Percentiles rank a stretch among this genome's conserved stretches.
Evolutionary conservation across 2,797 vertebrate species (phyloP).

Genomic region (Acrossocheilus wenchowensis): DNA sequence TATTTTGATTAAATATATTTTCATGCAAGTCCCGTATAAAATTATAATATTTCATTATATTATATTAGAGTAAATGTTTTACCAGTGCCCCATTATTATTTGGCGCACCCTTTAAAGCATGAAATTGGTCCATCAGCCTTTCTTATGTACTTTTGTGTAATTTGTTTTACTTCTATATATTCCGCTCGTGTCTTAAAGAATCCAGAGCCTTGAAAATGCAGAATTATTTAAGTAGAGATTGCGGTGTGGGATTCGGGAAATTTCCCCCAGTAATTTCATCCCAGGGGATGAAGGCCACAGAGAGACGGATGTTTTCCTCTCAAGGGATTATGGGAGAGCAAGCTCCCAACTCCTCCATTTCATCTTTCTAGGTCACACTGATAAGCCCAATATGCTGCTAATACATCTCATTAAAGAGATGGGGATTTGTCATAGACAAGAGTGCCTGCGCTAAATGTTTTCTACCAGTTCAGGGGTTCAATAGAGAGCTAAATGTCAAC

Average conservation of each 20-base stretch:
- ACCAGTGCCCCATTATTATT: background rate
- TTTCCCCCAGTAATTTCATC: constrained; percentile 45
- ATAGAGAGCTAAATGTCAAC: constrained; percentile 23
- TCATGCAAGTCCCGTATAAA: background rate
- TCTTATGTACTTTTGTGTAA: background rate
- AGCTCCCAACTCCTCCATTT: constrained; percentile 61
- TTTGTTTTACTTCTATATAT: constrained; percentile 24
- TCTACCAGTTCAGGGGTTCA: constrained; percentile 14
- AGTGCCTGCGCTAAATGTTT: constrained; percentile 43
- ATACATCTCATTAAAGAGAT: constrained; percentile 59
- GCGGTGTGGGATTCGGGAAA: constrained; percentile 19
- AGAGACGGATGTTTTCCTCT: constrained; percentile 64
- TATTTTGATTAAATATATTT: background rate
- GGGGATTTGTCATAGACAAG: constrained; percentile 58
- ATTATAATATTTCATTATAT: background rate
- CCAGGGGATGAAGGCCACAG: constrained; percentile 54
- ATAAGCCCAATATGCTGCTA: constrained; percentile 68
- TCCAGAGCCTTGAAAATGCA: constrained; percentile 40
- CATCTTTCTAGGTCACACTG: constrained; percentile 71
- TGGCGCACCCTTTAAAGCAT: background rate
- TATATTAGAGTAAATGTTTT: background rate
- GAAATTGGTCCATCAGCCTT: background rate
- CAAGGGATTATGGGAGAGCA: constrained; percentile 70
- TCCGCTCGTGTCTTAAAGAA: constrained; percentile 11
- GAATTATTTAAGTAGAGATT: constrained; percentile 33